A percentile compares a stretch with the other conserved stretches of the same genome.
Conservation (phyloP, 2,113 vertebrate species). For the Lophura nycthemera region DNA sequence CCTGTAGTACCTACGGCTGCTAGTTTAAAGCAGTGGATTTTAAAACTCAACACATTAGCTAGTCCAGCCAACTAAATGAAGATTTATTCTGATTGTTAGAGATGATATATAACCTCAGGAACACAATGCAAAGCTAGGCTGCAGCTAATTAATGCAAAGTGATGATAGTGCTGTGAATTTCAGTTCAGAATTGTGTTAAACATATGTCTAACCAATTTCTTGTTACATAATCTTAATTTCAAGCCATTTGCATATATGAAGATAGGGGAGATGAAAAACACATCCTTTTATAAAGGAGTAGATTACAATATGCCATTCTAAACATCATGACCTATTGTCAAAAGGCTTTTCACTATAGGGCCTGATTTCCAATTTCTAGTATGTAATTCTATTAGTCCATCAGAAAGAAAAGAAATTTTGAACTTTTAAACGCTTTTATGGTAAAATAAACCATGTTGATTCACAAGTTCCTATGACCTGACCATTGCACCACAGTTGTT, state of each 20-base stretch:
- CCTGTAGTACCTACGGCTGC: neutral
- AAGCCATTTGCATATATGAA: neutral
- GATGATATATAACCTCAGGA: constrained; percentile 62
- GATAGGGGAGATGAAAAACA: neutral
- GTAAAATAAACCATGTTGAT: neutral
- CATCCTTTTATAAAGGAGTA: neutral
- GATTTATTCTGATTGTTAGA: constrained; percentile 23
- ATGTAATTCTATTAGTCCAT: neutral
- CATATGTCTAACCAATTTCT: neutral
- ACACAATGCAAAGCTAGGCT: constrained; percentile 78
- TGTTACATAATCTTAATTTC: neutral
- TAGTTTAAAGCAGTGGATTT: neutral
- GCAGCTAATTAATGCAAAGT: constrained; percentile 58
- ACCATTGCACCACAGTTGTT: constrained; percentile 65
- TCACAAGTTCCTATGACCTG: neutral
- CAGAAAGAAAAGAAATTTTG: neutral
- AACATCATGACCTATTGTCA: neutral
- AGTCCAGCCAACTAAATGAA: neutral
- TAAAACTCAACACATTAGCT: neutral
- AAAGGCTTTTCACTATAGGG: neutral
- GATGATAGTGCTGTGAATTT: constrained; percentile 58
- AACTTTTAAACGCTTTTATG: constrained; percentile 12
- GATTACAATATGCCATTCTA: neutral
- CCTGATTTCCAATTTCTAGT: neutral
- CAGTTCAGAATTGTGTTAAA: constrained; percentile 37